These are phyloP conservation scores for Bubo bubo DNA, from an alignment of 2,113 vertebrate species.

Conservation along the genomic window DNA sequence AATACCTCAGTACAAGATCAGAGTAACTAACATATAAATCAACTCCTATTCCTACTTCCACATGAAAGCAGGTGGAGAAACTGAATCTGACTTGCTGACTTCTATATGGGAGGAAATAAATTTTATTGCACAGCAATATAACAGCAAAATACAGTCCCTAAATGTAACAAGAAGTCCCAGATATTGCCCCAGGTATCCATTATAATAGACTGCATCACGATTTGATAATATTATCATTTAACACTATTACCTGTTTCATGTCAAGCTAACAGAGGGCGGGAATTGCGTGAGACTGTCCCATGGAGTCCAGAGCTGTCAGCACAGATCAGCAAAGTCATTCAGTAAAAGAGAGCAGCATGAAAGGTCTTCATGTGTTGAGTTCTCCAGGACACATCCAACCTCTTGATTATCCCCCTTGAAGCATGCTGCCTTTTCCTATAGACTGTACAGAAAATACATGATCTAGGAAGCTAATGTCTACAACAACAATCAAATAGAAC, in stretches of 20 bases:
- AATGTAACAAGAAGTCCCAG: background rate
- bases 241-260: background rate
- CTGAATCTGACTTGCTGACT: background rate
- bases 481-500: background rate
- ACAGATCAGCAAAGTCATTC: background rate
- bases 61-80: background rate
- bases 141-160: background rate
- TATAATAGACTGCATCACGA: background rate
- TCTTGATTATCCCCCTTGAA: background rate
- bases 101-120: background rate
- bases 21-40: background rate
- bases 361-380: background rate
- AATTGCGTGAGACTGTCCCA: background rate
- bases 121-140: background rate
- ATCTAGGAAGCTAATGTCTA: background rate
- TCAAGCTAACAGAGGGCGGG: background rate
- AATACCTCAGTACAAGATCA: background rate
- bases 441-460: background rate
- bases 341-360: background rate
- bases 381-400: background rate
- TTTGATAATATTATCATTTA: background rate
- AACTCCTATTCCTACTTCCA: background rate
- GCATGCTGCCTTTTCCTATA: background rate
- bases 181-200: background rate
- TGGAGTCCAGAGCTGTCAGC: background rate